phyloP scores from a whole-genome alignment of 1,140 invertebrate genomes.

The Psilanteris sp. region DNA sequence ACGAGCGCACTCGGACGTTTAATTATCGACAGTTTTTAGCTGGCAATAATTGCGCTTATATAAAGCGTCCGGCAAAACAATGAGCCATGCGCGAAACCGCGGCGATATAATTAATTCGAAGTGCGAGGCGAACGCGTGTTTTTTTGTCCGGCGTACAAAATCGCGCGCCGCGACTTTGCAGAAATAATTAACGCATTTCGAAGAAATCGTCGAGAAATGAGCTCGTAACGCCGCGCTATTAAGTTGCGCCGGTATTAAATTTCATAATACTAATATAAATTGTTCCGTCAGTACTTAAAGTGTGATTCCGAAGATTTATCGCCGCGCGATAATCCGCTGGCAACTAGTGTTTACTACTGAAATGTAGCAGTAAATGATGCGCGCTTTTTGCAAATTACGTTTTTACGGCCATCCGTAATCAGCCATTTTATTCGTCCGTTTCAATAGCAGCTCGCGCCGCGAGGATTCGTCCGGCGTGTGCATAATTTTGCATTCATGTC shows the following conservation, averaged over 20 bases:
- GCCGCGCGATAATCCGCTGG: constrained; percentile 25
- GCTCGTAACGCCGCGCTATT: constrained; percentile 36
- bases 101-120: constrained; percentile 11
- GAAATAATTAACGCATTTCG: constrained; percentile 38
- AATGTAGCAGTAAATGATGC: constrained; percentile 39
- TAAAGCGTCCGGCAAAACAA: constrained; percentile 17
- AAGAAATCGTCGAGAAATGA: constrained; percentile 31
- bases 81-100: not conserved
- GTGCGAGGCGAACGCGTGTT: not conserved
- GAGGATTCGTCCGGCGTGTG: constrained; percentile 20
- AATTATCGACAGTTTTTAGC: constrained; percentile 14
- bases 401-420: constrained; percentile 47
- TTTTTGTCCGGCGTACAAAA: constrained; percentile 15
- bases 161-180: constrained; percentile 4
- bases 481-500: constrained; percentile 50
- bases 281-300: constrained; percentile 39
- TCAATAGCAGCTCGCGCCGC: too few relatives aligned
- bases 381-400: constrained; percentile 47
- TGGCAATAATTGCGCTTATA: constrained; percentile 15
- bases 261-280: constrained; percentile 53
- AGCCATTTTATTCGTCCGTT: constrained; percentile 43
- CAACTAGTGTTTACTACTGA: constrained; percentile 49
- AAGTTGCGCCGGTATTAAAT: constrained; percentile 43
- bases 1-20: constrained; percentile 3
- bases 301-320: constrained; percentile 47